Base-by-base conservation (phyloP, 2,797 vertebrate genomes). In the Acomys russatus region DNA sequence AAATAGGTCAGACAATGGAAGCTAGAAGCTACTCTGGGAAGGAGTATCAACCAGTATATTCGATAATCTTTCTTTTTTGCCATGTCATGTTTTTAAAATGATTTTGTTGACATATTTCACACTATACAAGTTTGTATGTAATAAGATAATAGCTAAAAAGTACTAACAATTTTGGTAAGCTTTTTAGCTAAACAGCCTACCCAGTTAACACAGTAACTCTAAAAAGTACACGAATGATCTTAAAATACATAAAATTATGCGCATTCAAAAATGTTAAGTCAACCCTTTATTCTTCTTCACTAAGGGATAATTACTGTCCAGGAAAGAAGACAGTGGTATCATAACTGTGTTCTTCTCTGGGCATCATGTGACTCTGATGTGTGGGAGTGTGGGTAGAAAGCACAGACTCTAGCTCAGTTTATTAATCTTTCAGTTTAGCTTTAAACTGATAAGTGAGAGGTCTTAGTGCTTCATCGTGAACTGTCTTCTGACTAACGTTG, bases 71-170 rank as follows among this genome's bases (percentile, higher is more conserved):
- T 63, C n/a, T 59, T 18, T 77, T 90, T 92, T 18, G 4, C 44
- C 28, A 66, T 93, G 76, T 89, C 35, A 91, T 74, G 1, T 12
- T 68, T 77, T 82, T 44, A 28, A n/a, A 18, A 56, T 83, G 12
- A 66, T 85, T 89, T 91, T 93, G 30, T 15, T 73, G 33, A 44
- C 1, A 66, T 51, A 20, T 22, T 22, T 44, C 56, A 70, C 22
- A 74, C 23, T 33, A 56, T 33, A 61, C 15, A 66, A 49, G 6
- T 30, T 33, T 79, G 9, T 68, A 74, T 51, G 9, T 56, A 87
- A 70, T n/a, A 77, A 90, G 96, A 91, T 82, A 64, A 84, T 33
- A 93, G 28, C 23, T 44, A 88, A 90, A 18, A 78, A 78, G 20
- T 35, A 15, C 61, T 66, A 30, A 49, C 1, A 66, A 84, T 84